Base-by-base conservation (phyloP, 2,888 invertebrate genomes). In the Quadroppia sp. region DNA sequence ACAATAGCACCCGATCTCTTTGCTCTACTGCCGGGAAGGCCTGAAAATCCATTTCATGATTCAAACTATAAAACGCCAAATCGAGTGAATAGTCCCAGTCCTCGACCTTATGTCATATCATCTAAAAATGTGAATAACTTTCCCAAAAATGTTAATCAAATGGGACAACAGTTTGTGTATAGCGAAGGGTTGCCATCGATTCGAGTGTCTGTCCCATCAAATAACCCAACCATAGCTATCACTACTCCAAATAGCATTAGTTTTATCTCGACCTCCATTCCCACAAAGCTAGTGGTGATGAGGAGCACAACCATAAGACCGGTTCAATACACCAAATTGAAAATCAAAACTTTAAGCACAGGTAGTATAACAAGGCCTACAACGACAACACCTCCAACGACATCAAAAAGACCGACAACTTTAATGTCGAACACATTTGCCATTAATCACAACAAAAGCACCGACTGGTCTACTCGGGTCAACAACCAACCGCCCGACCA, bases 161-260 rank as follows among this genome's bases (percentile, higher is more conserved):
- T 48, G 36, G 76, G 76, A 13, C 11, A 45, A 13, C 67, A 73
- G 25, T 76, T 76, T 17, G 75, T 74, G 61, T 76, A 76, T 2
- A 76, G 69, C 6, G 77, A 77, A 50, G 76, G 76, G 17, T 71
- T 73, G 15, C 76, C 75, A 42, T 76, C 73, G 20, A 36, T 64
- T 20, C 77, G 67, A 76, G 75, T 77, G 45, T 76, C 75, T 77
- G 61, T 48, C 11, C 25, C 71, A 4, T 71, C 56, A 32, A n/a
- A 56, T 25, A 71, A 13, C 40, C 53, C 53, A 32, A 71, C 50
- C n/a, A 53, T 40, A 32, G 20, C 71, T 3, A 56, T 56, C 0
- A 71, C 71, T 0, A 71, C 71, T 30, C 53, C 71, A 3, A 30
- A 53, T 30, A 71, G 50, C 20, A 71, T 36, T 25, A 53, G 36